Conservation (phyloP, 2,113 vertebrate genomes). For the Parus major region DNA sequence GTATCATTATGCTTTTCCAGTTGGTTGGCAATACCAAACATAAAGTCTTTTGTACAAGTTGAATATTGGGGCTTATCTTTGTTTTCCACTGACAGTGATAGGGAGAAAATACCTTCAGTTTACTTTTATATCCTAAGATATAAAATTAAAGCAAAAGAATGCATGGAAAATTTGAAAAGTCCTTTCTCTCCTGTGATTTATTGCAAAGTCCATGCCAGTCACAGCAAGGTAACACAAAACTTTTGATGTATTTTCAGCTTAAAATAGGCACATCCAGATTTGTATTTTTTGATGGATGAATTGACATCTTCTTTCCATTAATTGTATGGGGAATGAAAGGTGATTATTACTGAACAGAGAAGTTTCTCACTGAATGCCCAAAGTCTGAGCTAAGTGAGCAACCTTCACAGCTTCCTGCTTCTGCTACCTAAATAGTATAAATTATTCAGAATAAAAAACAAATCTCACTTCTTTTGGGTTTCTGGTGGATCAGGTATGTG, state of each 20-base stretch:
- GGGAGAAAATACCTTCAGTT: not conserved
- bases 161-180: not conserved
- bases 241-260: not conserved
- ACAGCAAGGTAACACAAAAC: not conserved
- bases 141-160: constrained; percentile 1
- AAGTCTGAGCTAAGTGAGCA: not conserved
- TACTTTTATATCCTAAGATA: not conserved
- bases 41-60: not conserved
- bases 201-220: not conserved
- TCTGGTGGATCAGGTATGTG: not conserved
- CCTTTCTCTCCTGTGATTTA: not conserved
- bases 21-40: not conserved
- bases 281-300: not conserved
- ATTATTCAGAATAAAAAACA: not conserved
- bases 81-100: not conserved
- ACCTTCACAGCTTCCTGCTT: not conserved
- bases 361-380: not conserved
- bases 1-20: not conserved
- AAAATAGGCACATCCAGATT: not conserved
- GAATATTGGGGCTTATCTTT: not conserved
- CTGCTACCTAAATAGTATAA: not conserved
- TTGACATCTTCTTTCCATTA: not conserved
- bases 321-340: not conserved
- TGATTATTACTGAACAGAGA: not conserved
- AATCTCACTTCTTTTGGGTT: not conserved